Evolutionary conservation across 1,140 invertebrate genomes (phyloP), one percentile per base, ranked within the genome.

Genomic region (Plectrocnemia conspersa): DNA sequence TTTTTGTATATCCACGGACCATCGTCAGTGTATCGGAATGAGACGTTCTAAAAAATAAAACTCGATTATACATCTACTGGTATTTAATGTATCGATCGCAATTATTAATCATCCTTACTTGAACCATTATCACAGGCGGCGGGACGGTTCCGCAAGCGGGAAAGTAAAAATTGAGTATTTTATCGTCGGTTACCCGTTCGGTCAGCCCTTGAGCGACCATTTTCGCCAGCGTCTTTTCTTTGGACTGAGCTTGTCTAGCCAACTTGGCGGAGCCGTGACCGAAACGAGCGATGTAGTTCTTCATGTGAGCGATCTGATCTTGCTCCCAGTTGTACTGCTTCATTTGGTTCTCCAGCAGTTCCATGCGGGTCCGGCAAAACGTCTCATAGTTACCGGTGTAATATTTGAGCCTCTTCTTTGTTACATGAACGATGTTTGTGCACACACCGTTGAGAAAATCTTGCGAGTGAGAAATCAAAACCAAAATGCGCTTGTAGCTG

Each of bases 281-380:
- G 76, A 99, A 99, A 46, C 97, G 76, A 0, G 97, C 97, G 62
- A 99, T 98, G 70, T 99, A 99, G 70, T 99, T 97, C 83, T 98
- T 99, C 97, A 99, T 99, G 66, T 99, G 91, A 54, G 93, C 80
- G 46, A 99, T 98, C 75, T 99, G 96, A 76, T 97, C 94, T 71
- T 99, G 97, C 74, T 99, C 96, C 97, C 96, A 99, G 64, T 98
- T 94, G 70, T 98, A 99, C 62, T 95, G 91, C 70, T 99, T 99
- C 79, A 89, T 92, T 75, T 99, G 97, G 75, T 99, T 99, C 72
- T 99, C 97, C 48, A 98, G 76, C 57, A 97, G 76, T 72, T 99
- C 97, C 78, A 91, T 79, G 53, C 95, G 77, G 2, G 94, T 97
- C 58, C 86, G 81, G 3, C 97, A 82, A 70, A 98, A 99, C 0